Percentiles rank a stretch among this genome's conserved stretches.
Conservation (phyloP, 2,113 vertebrate species). For the human (Homo sapiens) region DNA sequence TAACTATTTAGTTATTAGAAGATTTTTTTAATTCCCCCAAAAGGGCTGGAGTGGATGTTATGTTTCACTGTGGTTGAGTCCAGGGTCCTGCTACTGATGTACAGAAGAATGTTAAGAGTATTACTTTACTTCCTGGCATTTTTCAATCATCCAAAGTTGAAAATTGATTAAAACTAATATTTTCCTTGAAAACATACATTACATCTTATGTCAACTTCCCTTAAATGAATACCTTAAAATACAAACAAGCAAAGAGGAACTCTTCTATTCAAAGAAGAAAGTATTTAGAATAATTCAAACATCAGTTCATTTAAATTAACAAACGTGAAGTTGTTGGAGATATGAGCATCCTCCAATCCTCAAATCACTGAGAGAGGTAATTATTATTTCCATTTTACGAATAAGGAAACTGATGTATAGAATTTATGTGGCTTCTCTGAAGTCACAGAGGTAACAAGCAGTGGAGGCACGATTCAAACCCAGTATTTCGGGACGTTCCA, state of each 20-base stretch:
- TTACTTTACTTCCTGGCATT: neutral
- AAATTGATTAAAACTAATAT: slow-evolving; percentile 26
- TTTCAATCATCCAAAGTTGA: neutral
- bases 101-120: neutral
- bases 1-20: slow-evolving; percentile 58
- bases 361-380: neutral
- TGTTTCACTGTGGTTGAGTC: neutral
- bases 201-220: neutral
- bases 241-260: neutral
- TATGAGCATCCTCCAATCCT: too few relatives aligned
- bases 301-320: neutral
- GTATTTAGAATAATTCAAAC: neutral
- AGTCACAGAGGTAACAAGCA: neutral
- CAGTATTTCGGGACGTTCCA: neutral
- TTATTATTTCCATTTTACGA: neutral
- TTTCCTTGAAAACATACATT: neutral
- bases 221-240: slow-evolving; percentile 33
- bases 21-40: slow-evolving; percentile 8
- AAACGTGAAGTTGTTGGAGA: too few relatives aligned
- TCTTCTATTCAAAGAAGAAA: neutral
- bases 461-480: neutral
- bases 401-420: neutral
- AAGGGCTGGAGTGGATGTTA: neutral
- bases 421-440: neutral
- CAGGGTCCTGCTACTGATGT: neutral